Percentiles rank a stretch among this genome's conserved stretches.
Evolutionary conservation across 2,888 invertebrate genomes (phyloP).

Genomic region (Lutraria lutraria): DNA sequence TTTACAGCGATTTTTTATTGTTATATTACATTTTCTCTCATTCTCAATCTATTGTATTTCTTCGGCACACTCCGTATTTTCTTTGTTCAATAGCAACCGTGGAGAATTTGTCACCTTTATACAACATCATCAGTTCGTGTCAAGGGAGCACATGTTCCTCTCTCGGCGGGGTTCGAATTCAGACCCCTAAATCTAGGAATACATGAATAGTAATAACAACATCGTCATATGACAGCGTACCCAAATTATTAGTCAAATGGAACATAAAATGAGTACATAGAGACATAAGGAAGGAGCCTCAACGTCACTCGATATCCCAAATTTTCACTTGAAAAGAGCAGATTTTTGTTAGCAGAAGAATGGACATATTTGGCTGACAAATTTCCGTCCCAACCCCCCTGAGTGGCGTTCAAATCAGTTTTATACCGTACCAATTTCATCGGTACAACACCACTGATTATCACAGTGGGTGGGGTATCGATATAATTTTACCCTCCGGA

Average conservation of each 20-base stretch:
- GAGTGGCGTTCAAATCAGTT: conserved; percentile 63
- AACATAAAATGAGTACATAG: conserved; percentile 70
- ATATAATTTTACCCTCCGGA: conserved; percentile 74
- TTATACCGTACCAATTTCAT: conserved; percentile 65
- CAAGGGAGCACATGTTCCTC: conserved; percentile 60
- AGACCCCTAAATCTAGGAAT: conserved; percentile 40
- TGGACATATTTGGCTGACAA: conserved; percentile 68
- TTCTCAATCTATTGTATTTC: conserved; percentile 19
- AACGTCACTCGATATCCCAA: conserved; percentile 56
- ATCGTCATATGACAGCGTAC: conserved; percentile 54
- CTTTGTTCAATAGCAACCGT: conserved; percentile 49
- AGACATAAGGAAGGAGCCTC: conserved; percentile 63
- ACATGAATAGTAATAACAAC: conserved; percentile 69
- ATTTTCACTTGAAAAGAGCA: conserved; percentile 53
- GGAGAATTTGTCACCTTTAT: conserved; percentile 44
- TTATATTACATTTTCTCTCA: conserved; percentile 13
- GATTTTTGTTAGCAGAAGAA: conserved; percentile 59
- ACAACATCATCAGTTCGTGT: conserved; percentile 44
- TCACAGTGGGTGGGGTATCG: conserved; percentile 75
- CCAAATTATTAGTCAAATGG: conserved; percentile 71
- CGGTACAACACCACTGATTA: conserved; percentile 67
- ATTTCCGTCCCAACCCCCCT: conserved; percentile 60
- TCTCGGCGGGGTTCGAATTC: conserved; percentile 64
- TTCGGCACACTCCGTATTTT: conserved; percentile 57
- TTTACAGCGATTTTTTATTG: neutral